Evolutionary conservation across 1,140 invertebrate species (phyloP).

Genomic region (Bradynema listronoti): DNA sequence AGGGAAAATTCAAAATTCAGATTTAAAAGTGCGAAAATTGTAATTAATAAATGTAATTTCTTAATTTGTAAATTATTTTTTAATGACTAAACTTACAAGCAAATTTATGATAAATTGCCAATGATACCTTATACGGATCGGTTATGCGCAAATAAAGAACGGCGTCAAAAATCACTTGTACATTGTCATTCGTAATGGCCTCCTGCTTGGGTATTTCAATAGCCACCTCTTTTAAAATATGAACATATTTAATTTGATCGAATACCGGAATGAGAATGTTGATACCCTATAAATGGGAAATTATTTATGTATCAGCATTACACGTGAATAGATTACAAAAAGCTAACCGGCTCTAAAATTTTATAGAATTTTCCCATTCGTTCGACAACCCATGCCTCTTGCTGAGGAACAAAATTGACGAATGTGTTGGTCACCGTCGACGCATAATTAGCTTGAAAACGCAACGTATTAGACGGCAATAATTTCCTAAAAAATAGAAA

Average conservation of each 20-base stretch:
- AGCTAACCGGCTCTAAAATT: constrained; percentile 71
- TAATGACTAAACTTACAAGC: not conserved
- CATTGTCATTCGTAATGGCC: constrained; percentile 80
- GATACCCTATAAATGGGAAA: constrained; percentile 65
- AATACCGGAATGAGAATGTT: constrained; percentile 85
- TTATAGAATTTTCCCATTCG: constrained; percentile 76
- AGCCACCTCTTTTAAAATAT: constrained; percentile 96
- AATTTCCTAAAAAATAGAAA: too few species aligned
- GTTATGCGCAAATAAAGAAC: constrained; percentile 88
- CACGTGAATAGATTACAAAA: not conserved
- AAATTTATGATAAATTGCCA: not conserved
- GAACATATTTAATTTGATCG: constrained; percentile 92
- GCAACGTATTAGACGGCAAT: too few species aligned
- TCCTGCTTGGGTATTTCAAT: constrained; percentile 98
- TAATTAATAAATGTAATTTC: not conserved
- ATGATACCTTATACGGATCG: constrained; percentile 75
- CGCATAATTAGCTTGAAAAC: too few species aligned
- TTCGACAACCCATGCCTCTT: constrained; percentile 98
- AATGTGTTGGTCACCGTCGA: not conserved
- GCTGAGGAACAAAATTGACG: constrained; percentile 94
- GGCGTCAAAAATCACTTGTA: constrained; percentile 90
- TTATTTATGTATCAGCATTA: not conserved
- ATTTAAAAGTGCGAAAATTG: too few species aligned
- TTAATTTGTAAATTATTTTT: constrained; percentile 24
- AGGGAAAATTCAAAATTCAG: too few species aligned